These are phyloP conservation scores for Neopipo cinnamomea DNA, from an alignment of 2,113 vertebrate genomes.

Conservation along the genomic window DNA sequence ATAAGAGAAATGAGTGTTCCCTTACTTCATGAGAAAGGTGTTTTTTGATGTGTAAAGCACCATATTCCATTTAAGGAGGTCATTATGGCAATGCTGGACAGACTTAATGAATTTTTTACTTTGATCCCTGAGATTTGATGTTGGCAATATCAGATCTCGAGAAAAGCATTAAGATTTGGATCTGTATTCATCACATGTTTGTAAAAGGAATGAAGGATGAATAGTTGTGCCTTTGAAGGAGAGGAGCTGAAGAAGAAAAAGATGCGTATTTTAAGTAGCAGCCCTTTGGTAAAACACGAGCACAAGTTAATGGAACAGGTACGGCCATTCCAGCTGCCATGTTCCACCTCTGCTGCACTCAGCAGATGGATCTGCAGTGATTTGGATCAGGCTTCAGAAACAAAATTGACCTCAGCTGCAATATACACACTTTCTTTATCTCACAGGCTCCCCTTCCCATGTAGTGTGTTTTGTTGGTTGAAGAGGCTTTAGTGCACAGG, in stretches of 20 bases:
- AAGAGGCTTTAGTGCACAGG: not conserved
- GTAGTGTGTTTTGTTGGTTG: not conserved
- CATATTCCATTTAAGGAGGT: constrained; percentile 24
- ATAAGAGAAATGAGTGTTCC: not conserved
- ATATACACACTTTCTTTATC: not conserved
- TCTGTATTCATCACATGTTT: constrained; percentile 55
- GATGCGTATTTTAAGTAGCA: constrained; percentile 19
- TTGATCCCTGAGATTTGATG: constrained; percentile 54
- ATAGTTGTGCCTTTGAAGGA: constrained; percentile 38
- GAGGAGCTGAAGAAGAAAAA: not conserved
- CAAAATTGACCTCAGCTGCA: not conserved
- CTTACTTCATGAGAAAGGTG: not conserved
- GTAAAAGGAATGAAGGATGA: constrained; percentile 54
- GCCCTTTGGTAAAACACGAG: constrained; percentile 9
- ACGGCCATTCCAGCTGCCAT: not conserved
- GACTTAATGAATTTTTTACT: constrained; percentile 58
- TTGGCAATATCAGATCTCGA: not conserved
- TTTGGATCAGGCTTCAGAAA: not conserved
- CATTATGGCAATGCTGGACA: constrained; percentile 18
- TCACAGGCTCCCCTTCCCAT: not conserved
- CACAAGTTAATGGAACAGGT: not conserved
- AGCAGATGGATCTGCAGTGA: not conserved
- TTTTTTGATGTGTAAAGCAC: constrained; percentile 36
- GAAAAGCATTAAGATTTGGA: constrained; percentile 14
- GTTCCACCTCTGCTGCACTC: not conserved